These are phyloP conservation scores for Polydrusus cervinus DNA, from an alignment of 2,888 invertebrate species.

Conservation along the genomic window DNA sequence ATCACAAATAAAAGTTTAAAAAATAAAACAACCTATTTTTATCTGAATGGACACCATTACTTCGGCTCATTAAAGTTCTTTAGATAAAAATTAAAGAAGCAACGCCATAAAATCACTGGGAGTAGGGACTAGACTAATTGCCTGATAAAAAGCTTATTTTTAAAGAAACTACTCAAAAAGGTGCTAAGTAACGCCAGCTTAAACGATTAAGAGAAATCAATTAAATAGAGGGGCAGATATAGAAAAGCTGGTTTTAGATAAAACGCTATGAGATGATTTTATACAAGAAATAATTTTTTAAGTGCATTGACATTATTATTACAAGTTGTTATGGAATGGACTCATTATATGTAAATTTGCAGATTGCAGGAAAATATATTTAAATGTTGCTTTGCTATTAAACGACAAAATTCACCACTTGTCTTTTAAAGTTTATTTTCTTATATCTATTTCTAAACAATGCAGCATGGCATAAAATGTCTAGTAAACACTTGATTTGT, in stretches of 20 bases:
- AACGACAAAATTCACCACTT: too few species aligned
- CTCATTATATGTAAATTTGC: too few species aligned
- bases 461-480: too few species aligned
- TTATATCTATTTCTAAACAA: too few species aligned
- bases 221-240: neutral
- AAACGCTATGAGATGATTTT: neutral
- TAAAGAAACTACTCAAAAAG: neutral
- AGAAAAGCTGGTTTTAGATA: constrained; percentile 13
- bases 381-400: too few species aligned
- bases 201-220: constrained; percentile 6
- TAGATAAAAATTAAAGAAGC: constrained; percentile 29
- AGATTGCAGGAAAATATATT: too few species aligned
- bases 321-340: too few species aligned
- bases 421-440: too few species aligned
- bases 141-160: constrained; percentile 58
- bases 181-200: constrained; percentile 14
- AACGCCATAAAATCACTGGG: constrained; percentile 60
- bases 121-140: constrained; percentile 67
- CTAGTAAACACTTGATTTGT: too few species aligned
- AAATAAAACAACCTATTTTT: neutral
- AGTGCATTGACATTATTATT: too few species aligned
- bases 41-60: neutral
- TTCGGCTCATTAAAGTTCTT: constrained; percentile 13
- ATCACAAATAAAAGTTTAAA: too few species aligned
- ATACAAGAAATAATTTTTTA: too few species aligned